Evolutionary conservation across 2,888 invertebrate genomes (phyloP).

Genomic region (Didymodactylos carnosus): DNA sequence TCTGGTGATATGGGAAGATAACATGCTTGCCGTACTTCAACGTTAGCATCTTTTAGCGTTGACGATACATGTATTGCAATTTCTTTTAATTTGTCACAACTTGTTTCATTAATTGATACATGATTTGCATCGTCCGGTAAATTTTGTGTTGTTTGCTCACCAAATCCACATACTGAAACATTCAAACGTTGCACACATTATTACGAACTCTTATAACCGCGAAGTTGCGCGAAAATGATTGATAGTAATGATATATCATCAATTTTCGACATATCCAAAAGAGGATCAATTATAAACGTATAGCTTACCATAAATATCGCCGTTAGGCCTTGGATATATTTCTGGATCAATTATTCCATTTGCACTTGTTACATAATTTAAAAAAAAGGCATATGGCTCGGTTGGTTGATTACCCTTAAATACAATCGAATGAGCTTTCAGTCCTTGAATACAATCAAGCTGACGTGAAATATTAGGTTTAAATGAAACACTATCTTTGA

Average conservation of each 20-base stretch:
- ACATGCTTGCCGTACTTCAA: conserved; percentile 17
- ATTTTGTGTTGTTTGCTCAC: neutral
- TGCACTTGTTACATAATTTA: conserved; percentile 9
- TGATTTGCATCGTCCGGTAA: neutral
- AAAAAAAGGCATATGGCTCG: conserved; percentile 16
- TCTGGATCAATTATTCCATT: conserved; percentile 15
- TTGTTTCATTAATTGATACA: neutral
- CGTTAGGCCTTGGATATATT: conserved; percentile 19
- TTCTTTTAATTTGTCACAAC: neutral
- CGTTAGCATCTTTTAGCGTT: conserved; percentile 7
- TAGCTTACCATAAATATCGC: conserved; percentile 17
- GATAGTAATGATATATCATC: no score
- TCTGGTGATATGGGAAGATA: conserved; percentile 17
- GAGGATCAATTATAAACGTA: no score
- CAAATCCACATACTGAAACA: neutral
- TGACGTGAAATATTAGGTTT: neutral
- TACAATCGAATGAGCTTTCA: conserved; percentile 18
- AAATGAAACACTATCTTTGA: neutral
- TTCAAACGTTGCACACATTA: no score
- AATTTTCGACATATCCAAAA: no score
- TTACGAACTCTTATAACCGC: no score
- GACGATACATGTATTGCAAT: conserved; percentile 7
- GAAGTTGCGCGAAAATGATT: no score
- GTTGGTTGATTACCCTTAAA: conserved; percentile 9
- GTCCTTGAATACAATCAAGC: conserved; percentile 7